Evolutionary conservation across 2,888 invertebrate genomes (phyloP), one percentile per base, ranked within the genome.

Genomic region (Pollenia griseotomentosa): DNA sequence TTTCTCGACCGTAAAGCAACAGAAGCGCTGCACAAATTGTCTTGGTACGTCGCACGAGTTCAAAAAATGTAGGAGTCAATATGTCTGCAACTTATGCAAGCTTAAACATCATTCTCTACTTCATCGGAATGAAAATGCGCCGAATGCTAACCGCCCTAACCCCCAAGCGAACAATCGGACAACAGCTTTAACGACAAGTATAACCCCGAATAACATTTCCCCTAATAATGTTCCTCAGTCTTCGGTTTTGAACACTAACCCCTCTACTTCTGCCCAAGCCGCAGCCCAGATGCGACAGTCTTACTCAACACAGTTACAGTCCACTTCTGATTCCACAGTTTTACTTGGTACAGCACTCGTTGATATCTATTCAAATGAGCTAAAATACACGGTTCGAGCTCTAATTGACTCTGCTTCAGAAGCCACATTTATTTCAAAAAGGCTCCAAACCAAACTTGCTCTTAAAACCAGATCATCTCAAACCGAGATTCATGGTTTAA

Each of bases 11-110:
- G 51, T 65, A 2, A 63, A 61, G 16, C 5, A 8, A 33, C 63
- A 75, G 12, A 75, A 75, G n/a, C 23, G 71, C 2, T 75, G 77
- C 19, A 55, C 53, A 1, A 77, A 77, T 19, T 77, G 65, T 12
- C 51, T 77, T 8, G 77, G 61, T 8, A 65, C 65, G 1, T 77
- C 65, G 1, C 65, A 75, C 10, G 63, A 63, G 10, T 63, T 33
- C 14, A 75, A 51, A 40, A 63, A 33, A n/a, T 75, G 63, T n/a
- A 51, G 33, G 10, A 77, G 77, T 14, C 53, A 63, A 65, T 77
- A 51, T 44, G 44, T 53, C 10, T 77, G 77, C 33, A n/a, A 33
- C 4, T 14, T 63, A 7, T 77, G 77, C 40, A 65, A 66, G 16
- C 44, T 44, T 2, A 65, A 77, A 14, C 65, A 77, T 7, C 65